Base-by-base conservation (phyloP, 1,140 invertebrate genomes). In the Zelostemma sp. region DNA sequence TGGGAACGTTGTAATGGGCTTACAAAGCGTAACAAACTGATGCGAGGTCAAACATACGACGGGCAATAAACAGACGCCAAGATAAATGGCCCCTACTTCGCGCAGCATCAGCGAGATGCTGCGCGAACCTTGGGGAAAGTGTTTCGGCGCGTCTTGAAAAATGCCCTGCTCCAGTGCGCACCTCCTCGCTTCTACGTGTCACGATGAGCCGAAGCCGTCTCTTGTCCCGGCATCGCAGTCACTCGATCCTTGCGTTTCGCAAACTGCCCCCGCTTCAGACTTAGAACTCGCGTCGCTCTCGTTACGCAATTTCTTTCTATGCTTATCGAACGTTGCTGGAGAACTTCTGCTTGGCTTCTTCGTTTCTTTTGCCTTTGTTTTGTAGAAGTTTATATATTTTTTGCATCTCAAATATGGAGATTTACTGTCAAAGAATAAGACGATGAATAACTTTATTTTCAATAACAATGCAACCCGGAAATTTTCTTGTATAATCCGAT, bases 21-120 rank as follows among this genome's bases (percentile, higher is more conserved):
- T 82, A 85, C 84, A 85, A 85, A 85, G 82, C 84, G 80, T 84
- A 85, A 85, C 83, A 85, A 85, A 85, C 81, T 82, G 80, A 83
- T 82, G 79, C 80, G 80, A 84, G 82, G 80, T 82, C 80, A 84
- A 84, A 80, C 79, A 82, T 74, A 83, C 78, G 81, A 85, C 80
- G 80, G 78, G 81, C 80, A 83, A 85, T 84, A 85, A 84, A 85
- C 83, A 85, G 77, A 80, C 77, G 78, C 76, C 69, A 76, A 84
- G 82, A 84, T 84, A 84, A 85, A 85, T 80, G 81, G 79, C 73
- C 77, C 21, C 68, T 53, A 41, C 69, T 72, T 73, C 73, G 73
- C 64, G 70, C 67, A 63, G 63, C 64, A 45, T 56, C 54, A 40
- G 25, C 56, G 48, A 5, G 54, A 49, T 35, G 43, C 17, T 14